phyloP scores from a whole-genome alignment of 2,888 invertebrate species.

The Eumerus sabulonum region DNA sequence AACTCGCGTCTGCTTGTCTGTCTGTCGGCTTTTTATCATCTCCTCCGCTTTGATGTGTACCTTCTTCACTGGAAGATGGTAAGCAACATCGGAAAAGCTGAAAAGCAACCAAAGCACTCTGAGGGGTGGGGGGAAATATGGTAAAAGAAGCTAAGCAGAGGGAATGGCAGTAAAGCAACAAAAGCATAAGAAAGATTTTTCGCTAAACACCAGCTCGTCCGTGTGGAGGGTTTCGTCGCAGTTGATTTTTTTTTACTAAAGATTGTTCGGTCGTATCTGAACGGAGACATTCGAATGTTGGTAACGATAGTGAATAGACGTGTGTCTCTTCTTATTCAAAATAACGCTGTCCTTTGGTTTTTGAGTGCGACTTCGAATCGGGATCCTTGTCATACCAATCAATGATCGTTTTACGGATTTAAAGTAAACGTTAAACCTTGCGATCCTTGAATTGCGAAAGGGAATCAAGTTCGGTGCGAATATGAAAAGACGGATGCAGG shows the following conservation, averaged over 20 bases:
- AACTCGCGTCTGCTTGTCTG: slow-evolving; percentile 29
- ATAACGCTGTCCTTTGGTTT: background rate
- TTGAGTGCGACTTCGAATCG: too few species aligned
- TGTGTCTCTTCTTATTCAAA: slow-evolving; percentile 72
- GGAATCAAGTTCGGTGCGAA: too few species aligned
- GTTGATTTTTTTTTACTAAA: slow-evolving; percentile 73
- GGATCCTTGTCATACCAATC: too few species aligned
- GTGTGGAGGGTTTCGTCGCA: slow-evolving; percentile 58
- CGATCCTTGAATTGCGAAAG: too few species aligned
- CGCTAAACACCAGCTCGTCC: slow-evolving; percentile 37
- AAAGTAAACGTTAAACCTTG: too few species aligned
- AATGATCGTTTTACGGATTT: slow-evolving; percentile 3
- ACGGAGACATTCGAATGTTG: slow-evolving; percentile 79
- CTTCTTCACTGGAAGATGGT: too few species aligned
- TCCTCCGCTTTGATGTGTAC: slow-evolving; percentile 7
- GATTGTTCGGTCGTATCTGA: slow-evolving; percentile 77
- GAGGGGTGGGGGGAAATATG: too few species aligned
- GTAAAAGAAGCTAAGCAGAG: too few species aligned
- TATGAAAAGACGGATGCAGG: too few species aligned
- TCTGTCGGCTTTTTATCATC: slow-evolving; percentile 21
- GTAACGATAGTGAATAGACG: slow-evolving; percentile 79
- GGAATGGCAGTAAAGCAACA: too few species aligned
- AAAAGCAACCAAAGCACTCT: too few species aligned
- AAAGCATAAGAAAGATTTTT: slow-evolving; percentile 8
- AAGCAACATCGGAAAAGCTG: too few species aligned